Base-by-base conservation (phyloP, 2,888 invertebrate species). In the Cataglyphis cursor region DNA sequence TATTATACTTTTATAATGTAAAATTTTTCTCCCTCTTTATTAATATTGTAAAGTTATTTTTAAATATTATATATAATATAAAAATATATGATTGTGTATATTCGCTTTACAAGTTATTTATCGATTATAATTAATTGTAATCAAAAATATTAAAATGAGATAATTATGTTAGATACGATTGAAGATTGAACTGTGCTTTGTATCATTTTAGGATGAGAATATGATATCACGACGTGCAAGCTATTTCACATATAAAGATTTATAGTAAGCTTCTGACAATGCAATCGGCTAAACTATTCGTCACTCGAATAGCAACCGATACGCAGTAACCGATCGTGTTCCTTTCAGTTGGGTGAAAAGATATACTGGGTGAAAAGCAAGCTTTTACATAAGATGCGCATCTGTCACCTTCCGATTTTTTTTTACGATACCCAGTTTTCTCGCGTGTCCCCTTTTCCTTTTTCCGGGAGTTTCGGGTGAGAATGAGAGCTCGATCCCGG, bases 381-480 rank as follows among this genome's bases (percentile, higher is more conserved):
- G 59, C 44, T 44, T 72, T 59, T 72, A 44, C 21, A n/a, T 59
- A 72, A 72, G 78, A 59, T 59, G 59, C 73, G 35, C 72, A 72
- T 59, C 44, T 72, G 73, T 80, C 78, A 72, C 18, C 24, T 24
- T 38, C 5, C 24, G 18, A 18, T 59, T 59, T 78, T 78, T 78
- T 70, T 48, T 44, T 35, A 35, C 80, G 81, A 85, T 81, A 82
- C 80, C 75, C 84, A 84, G 84, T 80, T 84, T 83, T 76, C 81
- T 76, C 35, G n/a, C n/a, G 48, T 59, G 57, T 78, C 51, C 28
- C 68, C 9, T 38, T 48, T 28, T 12, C 38, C 18, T n/a, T 64
- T 12, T 24, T 12, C 31, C 61, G 38, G 24, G 21, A 35, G 28
- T 64, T 57, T 76, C 76, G 61, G 54, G 73, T 59, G 78, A 51